A percentile compares a stretch with the other conserved stretches of the same genome.
Conservation (phyloP, 2,888 invertebrate species). For the Plebejus melissa region DNA sequence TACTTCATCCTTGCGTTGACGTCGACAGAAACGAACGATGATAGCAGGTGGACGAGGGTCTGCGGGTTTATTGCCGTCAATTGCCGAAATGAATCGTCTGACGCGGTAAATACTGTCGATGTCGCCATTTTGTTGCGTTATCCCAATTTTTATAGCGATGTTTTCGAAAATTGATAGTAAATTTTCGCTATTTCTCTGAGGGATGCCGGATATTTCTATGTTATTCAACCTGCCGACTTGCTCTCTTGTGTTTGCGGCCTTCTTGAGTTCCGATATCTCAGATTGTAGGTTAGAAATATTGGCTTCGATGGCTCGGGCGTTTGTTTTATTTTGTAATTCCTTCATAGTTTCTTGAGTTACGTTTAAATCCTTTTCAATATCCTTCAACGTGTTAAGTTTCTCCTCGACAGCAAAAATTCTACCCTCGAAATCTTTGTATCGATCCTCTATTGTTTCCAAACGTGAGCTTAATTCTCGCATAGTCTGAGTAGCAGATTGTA, state of each 20-base stretch:
- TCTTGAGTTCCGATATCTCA: not conserved
- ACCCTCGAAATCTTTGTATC: too few species aligned
- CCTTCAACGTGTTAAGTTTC: too few species aligned
- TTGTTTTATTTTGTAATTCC: not conserved
- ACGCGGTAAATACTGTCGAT: not conserved
- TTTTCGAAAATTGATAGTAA: not conserved
- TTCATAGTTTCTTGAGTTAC: too few species aligned
- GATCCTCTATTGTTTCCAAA: too few species aligned
- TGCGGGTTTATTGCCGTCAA: not conserved
- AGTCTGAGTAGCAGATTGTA: too few species aligned
- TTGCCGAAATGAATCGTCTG: not conserved
- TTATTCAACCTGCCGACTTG: not conserved
- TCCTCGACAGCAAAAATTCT: too few species aligned
- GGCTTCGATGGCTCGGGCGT: not conserved
- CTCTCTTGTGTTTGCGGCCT: not conserved
- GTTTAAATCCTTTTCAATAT: too few species aligned
- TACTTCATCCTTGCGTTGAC: not conserved
- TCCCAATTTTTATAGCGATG: not conserved
- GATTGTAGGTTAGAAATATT: not conserved
- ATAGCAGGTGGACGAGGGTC: not conserved
- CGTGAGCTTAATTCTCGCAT: too few species aligned
- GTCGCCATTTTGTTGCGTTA: not conserved
- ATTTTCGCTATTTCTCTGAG: not conserved
- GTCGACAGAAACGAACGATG: not conserved
- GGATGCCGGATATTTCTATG: not conserved